Evolutionary conservation across 2,888 invertebrate genomes (phyloP).

Genomic region (Pimpla rufipes): DNA sequence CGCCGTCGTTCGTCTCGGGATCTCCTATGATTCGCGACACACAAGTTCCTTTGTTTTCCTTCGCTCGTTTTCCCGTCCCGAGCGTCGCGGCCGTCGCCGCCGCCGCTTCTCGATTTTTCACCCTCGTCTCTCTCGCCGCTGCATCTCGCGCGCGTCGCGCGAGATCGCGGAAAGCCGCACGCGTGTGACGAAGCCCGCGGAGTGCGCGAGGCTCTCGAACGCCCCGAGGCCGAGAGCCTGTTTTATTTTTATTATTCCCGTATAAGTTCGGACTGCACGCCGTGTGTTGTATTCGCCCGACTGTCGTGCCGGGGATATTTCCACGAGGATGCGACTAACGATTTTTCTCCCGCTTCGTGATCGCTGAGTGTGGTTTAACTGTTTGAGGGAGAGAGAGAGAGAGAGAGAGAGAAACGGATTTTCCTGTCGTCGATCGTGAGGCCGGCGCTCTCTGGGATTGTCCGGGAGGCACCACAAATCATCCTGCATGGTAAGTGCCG

Average conservation of each 20-base stretch:
- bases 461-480: slow-evolving; percentile 37
- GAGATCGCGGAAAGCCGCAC: slow-evolving; percentile 9
- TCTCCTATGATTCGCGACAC: slow-evolving; percentile 18
- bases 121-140: too few species aligned
- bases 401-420: slow-evolving; percentile 47
- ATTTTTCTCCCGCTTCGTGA: neutral
- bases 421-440: slow-evolving; percentile 43
- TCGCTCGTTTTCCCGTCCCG: neutral
- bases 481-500: slow-evolving; percentile 68
- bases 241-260: too few species aligned
- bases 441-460: slow-evolving; percentile 39
- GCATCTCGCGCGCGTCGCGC: too few species aligned
- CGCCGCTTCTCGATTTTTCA: too few species aligned
- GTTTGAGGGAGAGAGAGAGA: slow-evolving; percentile 16
- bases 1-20: slow-evolving; percentile 40
- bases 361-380: slow-evolving; percentile 32
- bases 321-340: slow-evolving; percentile 18
- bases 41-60: slow-evolving; percentile 1
- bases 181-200: slow-evolving; percentile 27
- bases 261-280: too few species aligned
- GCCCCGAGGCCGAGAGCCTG: too few species aligned
- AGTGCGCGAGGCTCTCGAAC: slow-evolving; percentile 53
- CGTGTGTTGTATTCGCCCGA: neutral
- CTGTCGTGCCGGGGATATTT: neutral
- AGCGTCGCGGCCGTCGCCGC: neutral